Evolutionary conservation across 2,888 invertebrate genomes (phyloP), one percentile per base, ranked within the genome.

Genomic region (Tyria jacobaeae): DNA sequence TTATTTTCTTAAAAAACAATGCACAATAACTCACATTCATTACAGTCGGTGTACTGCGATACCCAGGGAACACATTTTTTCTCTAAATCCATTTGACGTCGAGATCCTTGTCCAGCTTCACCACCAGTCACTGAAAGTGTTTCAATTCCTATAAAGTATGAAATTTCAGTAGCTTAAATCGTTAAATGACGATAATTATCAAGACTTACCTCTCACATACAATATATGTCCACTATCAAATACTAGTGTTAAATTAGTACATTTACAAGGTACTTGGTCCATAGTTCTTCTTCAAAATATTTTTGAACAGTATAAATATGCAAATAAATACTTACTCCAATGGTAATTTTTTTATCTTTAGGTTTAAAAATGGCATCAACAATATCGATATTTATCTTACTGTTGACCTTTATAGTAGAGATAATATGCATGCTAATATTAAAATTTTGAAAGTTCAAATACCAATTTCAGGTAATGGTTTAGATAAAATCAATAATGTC

Each of bases 41-140:
- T 85, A 59, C 93, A 93, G 57, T 92, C 88, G 0, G 85, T 80
- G 60, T 92, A 92, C 59, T 86, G 80, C 0, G 92, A 92, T 1
- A 92, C 79, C 48, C 82, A 90, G 2, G 93, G 92, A 2, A 90
- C 70, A 73, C 93, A 93, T 25, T 41, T 50, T n/a, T 47, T 34
- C 17, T 21, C 9, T 21, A 34, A 12, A 3, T 51, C 56, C 4
- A 64, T 21, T 1, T 75, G 63, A 5, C 44, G n/a, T 9, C 44
- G 55, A 34, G 7, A 14, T 54, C 41, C 35, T 39, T 17, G 21
- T 15, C 7, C 71, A 34, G 60, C 73, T 3, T 83, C 85, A 17
- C 17, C 27, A 1, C 47, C 34, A 21, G 56, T 61, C 1, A 88
- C 92, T 92, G 88, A 80, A 89, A 90, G 62, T 15, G 60, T 21